Percentiles rank a stretch among this genome's conserved stretches.
These are phyloP conservation scores for Paramuricea clavata DNA, from an alignment of 92 coral and sea anemone genomes.

Conservation along the genomic window DNA sequence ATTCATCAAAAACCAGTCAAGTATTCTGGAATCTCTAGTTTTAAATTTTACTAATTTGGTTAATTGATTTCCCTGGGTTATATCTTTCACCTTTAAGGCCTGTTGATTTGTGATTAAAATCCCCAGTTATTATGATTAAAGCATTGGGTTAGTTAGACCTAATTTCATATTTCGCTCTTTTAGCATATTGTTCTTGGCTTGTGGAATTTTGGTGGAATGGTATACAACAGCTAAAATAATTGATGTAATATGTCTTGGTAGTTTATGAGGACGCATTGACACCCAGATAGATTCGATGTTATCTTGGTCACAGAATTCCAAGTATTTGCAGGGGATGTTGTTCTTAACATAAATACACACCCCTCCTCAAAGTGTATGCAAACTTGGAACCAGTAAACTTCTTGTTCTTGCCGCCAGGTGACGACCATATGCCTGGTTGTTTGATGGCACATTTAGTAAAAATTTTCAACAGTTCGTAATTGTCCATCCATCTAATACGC, in stretches of 20 bases:
- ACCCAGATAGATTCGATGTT: neutral
- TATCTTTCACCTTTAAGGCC: conserved; percentile 38
- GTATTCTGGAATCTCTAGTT: conserved; percentile 50
- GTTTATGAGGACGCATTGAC: neutral
- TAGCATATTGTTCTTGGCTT: conserved; percentile 4
- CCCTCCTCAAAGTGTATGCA: neutral
- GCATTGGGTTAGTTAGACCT: conserved; percentile 45
- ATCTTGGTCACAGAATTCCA: neutral
- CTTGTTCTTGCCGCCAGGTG: too few species aligned
- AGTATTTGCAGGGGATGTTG: neutral
- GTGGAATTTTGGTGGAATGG: too few species aligned
- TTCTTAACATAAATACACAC: neutral
- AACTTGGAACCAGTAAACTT: too few species aligned
- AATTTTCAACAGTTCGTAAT: too few species aligned
- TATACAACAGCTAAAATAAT: neutral
- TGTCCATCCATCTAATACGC: too few species aligned
- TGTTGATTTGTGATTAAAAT: conserved; percentile 35
- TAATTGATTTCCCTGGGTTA: conserved; percentile 41
- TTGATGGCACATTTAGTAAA: too few species aligned
- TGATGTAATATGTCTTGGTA: neutral
- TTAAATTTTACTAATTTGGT: conserved; percentile 50
- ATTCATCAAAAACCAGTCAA: conserved; percentile 51
- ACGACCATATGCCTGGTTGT: too few species aligned
- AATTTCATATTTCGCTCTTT: conserved; percentile 18
- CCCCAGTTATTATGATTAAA: conserved; percentile 26